Evolutionary conservation across 1,140 invertebrate species (phyloP).

Genomic region (Drosophila neocordata): DNA sequence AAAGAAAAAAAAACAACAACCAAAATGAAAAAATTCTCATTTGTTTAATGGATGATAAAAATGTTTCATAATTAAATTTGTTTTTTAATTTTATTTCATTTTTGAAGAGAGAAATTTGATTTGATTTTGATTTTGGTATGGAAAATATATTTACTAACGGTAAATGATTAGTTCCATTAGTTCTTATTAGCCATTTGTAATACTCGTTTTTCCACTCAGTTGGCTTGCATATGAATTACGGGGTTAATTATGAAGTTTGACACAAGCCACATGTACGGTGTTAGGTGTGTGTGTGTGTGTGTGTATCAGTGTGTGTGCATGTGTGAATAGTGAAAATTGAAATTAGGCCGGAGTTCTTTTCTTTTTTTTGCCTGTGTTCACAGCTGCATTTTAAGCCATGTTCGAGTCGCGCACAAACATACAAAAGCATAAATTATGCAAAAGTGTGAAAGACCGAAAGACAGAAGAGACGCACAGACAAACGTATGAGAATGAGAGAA

Average conservation of each 20-base stretch:
- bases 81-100: too few species aligned
- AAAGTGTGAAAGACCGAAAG: slow-evolving; percentile 3
- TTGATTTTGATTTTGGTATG: background rate
- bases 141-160: too few species aligned
- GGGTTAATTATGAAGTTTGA: slow-evolving; percentile 19
- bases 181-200: background rate
- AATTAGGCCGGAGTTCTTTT: slow-evolving; percentile 3
- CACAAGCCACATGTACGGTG: slow-evolving; percentile 15
- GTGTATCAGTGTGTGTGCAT: slow-evolving; percentile 6
- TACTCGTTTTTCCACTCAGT: background rate
- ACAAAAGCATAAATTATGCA: slow-evolving; percentile 33
- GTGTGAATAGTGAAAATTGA: background rate
- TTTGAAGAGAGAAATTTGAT: too few species aligned
- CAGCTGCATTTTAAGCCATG: slow-evolving; percentile 11
- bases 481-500: too few species aligned
- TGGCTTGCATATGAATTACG: slow-evolving; percentile 14
- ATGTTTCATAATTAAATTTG: too few species aligned
- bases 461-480: background rate
- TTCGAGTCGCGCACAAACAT: slow-evolving; percentile 13
- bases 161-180: too few species aligned
- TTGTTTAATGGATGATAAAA: background rate
- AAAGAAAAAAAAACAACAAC: background rate
- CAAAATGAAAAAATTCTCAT: background rate
- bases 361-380: slow-evolving; percentile 6
- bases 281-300: background rate